A percentile compares a stretch with the other conserved stretches of the same genome.
Evolutionary conservation across 2,797 vertebrate species (phyloP).

Genomic region (Hypotaenidia okinawae): DNA sequence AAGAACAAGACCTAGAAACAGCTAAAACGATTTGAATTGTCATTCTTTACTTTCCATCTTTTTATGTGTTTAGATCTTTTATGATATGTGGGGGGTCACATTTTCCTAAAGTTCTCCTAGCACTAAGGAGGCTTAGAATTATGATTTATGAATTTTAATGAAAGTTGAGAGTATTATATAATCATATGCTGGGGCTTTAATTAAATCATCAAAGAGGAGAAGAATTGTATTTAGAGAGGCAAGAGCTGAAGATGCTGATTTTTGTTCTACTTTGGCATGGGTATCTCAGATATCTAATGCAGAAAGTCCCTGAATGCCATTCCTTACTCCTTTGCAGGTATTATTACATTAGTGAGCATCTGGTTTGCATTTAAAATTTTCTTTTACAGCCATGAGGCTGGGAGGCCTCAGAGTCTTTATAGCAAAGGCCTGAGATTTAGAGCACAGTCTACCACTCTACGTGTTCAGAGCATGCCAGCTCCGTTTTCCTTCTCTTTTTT

Average conservation of each 20-base stretch:
- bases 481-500: not conserved
- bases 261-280: not conserved
- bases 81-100: not conserved
- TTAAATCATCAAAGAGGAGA: not conserved
- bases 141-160: conserved; percentile 51
- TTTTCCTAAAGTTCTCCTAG: conserved; percentile 1
- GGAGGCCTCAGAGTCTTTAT: not conserved
- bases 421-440: not conserved
- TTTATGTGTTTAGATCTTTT: not conserved
- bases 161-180: conserved; percentile 21
- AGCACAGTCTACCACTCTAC: not conserved
- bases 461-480: not conserved
- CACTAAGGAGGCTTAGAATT: not conserved
- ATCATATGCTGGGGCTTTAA: conserved; percentile 10
- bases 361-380: not conserved
- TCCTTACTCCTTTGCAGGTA: not conserved
- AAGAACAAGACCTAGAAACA: not conserved
- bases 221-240: not conserved
- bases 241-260: not conserved
- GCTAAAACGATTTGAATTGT: not conserved
- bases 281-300: not conserved
- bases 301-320: not conserved
- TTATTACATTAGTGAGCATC: not conserved
- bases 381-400: not conserved
- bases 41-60: not conserved